Percentiles rank a stretch among this genome's conserved stretches.
phyloP scores from a whole-genome alignment of 37 sponge, comb jelly and placozoan species.

The Chondrosia reniformis region DNA sequence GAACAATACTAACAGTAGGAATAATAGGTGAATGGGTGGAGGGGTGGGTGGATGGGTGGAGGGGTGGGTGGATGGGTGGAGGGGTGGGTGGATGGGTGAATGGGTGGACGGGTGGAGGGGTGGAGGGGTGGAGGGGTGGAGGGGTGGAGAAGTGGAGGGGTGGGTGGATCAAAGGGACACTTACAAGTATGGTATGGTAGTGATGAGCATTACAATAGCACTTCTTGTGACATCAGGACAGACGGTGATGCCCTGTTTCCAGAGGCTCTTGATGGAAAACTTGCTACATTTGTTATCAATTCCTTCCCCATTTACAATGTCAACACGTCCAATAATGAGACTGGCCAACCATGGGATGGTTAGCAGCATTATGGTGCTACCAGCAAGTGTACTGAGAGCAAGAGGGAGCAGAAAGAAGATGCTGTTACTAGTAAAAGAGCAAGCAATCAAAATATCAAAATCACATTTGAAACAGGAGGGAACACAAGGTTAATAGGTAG shows the following conservation, averaged over 20 bases:
- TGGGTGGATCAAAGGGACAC: not conserved
- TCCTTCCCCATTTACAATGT: constrained; percentile 69
- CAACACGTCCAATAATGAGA: constrained; percentile 78
- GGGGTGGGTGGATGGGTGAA: no score
- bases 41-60: no score
- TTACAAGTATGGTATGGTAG: constrained; percentile 84
- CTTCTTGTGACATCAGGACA: constrained; percentile 76
- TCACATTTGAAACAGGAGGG: no score
- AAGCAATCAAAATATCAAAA: no score
- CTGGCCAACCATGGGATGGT: constrained; percentile 88
- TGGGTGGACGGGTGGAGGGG: no score
- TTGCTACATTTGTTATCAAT: constrained; percentile 34
- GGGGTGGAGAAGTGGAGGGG: no score
- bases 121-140: no score
- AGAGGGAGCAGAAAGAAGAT: no score
- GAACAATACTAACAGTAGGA: constrained; percentile 56
- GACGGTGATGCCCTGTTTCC: constrained; percentile 36
- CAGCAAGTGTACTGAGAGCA: constrained; percentile 78
- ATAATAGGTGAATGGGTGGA: no score
- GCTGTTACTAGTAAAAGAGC: no score
- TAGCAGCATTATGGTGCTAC: constrained; percentile 92
- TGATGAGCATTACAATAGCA: constrained; percentile 82
- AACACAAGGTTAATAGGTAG: no score
- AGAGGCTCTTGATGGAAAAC: constrained; percentile 48
- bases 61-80: no score